A percentile compares a stretch with the other conserved stretches of the same genome.
These are phyloP conservation scores for Poecile atricapillus DNA, from an alignment of 2,113 vertebrate species.

Conservation along the genomic window DNA sequence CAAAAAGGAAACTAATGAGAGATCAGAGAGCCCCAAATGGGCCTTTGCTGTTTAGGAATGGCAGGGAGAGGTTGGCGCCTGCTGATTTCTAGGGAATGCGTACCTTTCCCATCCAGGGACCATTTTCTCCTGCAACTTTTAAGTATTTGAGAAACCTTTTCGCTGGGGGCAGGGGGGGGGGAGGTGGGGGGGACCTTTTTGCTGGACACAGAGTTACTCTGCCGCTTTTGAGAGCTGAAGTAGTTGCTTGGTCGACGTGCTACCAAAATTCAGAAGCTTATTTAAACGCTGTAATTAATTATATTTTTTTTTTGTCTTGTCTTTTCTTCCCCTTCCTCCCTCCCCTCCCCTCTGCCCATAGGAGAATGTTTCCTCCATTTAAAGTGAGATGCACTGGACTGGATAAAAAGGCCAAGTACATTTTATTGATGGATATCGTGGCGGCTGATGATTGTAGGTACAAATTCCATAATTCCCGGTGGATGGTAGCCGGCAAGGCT, in stretches of 20 bases:
- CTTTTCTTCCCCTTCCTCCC: not conserved
- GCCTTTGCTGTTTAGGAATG: conserved; percentile 22
- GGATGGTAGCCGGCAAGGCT: conserved; percentile 99
- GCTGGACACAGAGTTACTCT: not conserved
- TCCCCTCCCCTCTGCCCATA: conserved; percentile 45
- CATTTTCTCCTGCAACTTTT: conserved; percentile 17
- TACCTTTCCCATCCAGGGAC: not conserved
- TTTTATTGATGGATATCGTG: conserved; percentile 98
- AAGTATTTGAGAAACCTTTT: not conserved
- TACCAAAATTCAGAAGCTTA: not conserved
- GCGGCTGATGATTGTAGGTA: conserved; percentile 99
- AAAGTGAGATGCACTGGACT: conserved; percentile 98
- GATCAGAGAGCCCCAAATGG: not conserved
- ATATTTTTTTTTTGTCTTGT: not conserved
- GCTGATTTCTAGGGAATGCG: not conserved
- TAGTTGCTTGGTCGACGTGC: not conserved
- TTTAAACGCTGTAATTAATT: not conserved
- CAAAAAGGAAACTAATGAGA: not conserved
- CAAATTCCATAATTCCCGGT: conserved; percentile 98
- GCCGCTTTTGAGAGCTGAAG: not conserved
- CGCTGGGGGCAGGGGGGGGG: not conserved
- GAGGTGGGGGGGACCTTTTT: not conserved
- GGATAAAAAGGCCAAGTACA: conserved; percentile 99
- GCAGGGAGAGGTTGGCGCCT: not conserved
- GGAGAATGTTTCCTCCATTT: conserved; percentile 99